Evolutionary conservation across 2,888 invertebrate genomes (phyloP), one percentile per base, ranked within the genome.

Genomic region (Dryococelus australis): DNA sequence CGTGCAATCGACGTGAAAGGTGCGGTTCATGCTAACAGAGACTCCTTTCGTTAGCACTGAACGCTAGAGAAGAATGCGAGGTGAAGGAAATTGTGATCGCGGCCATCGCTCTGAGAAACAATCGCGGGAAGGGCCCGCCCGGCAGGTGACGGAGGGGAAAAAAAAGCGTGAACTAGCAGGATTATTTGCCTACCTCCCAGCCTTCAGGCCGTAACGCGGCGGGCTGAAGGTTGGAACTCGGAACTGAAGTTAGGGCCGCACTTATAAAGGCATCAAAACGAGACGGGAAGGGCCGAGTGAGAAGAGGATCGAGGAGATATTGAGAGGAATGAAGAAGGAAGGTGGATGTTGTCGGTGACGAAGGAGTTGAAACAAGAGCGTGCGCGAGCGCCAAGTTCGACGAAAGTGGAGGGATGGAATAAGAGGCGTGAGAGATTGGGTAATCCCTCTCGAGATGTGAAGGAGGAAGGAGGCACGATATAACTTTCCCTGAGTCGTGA

Each of bases 371-470:
- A n/a, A n/a, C 65, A 24, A 65, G 65, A 8, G 65, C 8, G 20
- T 24, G 65, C 8, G 20, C 24, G n/a, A 8, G 65, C 65, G 20
- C 24, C 65, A 65, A 65, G 65, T 65, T 65, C 65, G 65, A 65
- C 65, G 65, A 65, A 65, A 65, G 65, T 65, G 65, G 65, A 65
- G 65, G 65, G 24, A 65, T n/a, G 65, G 65, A 65, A 65, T 65
- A 65, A 65, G 65, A 65, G 65, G 65, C 65, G 65, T 65, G 65
- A 65, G 65, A 65, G 6, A 65, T 65, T 65, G 65, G 65, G 65
- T 65, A 65, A 65, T 65, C 65, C 65, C 65, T 65, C 65, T 65
- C n/a, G n/a, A n/a, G n/a, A 65, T 65, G 12, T 65, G 65, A 65
- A 65, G 65, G 65, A 8, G 24, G 65, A 35, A 20, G 51, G 65